Evolutionary conservation across 2,797 vertebrate species (phyloP), one percentile per base, ranked within the genome.

Genomic region (Enteromius treurensis): DNA sequence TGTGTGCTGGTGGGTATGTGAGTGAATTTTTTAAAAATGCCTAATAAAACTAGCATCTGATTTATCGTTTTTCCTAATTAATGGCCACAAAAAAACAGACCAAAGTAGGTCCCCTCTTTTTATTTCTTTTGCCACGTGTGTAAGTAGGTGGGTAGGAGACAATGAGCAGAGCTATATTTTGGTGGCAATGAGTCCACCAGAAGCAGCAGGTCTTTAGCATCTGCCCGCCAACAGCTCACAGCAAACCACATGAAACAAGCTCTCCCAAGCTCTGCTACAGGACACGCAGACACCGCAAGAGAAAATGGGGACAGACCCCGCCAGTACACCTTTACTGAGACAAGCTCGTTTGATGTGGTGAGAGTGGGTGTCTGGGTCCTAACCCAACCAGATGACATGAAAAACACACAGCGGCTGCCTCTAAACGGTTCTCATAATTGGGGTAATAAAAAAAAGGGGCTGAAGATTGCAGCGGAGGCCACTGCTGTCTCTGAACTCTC

Each of bases 1-100:
- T 71, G 90, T 47, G 62, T 58, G 49, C 55, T 40, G 23, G 65
- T 73, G 82, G 92, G 91, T 93, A 95, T 93, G 92, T 94, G 93
- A 94, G 92, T 94, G 93, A 94, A 94, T 91, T 89, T 94, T 94
- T 91, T 91, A 90, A 93, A 91, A 91, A 91, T n/a, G 86, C 86
- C 90, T 93, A 93, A 94, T 95, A 94, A 94, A 95, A 94, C 91
- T 88, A 93, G 92, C 92, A 93, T 93, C 92, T 93, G 92, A 95
- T 94, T 90, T 90, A 92, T 89, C 90, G 86, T 86, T 93, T 92
- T 90, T 89, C 92, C 92, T 93, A 93, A 95, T 95, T 93, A 94
- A 93, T 89, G 90, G 87, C 88, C 89, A 88, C 81, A 88, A 79
- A 91, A 92, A 58, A 83, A 90, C 88, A 91, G 90, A 45, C 23